Evolutionary conservation across 2,797 vertebrate genomes (phyloP).

Genomic region (Muscicapa striata): DNA sequence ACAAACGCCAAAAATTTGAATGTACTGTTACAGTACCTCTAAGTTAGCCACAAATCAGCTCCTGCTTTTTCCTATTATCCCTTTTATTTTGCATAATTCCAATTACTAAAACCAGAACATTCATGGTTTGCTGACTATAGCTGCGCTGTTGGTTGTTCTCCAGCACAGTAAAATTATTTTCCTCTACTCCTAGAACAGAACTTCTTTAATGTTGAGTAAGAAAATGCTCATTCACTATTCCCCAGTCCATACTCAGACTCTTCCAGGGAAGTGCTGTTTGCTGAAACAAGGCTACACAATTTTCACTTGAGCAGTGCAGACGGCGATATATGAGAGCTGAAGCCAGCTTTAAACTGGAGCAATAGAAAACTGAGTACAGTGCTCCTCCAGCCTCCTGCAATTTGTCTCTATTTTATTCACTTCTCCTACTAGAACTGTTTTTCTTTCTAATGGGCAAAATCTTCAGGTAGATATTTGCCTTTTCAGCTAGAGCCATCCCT

Average conservation of each 20-base stretch:
- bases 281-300: background rate
- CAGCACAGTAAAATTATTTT: background rate
- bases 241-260: background rate
- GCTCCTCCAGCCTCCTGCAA: background rate
- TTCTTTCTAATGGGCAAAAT: background rate
- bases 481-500: background rate
- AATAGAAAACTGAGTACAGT: background rate
- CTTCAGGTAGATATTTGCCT: background rate
- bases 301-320: background rate
- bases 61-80: background rate
- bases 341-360: background rate
- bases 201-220: background rate
- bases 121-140: background rate
- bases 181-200: background rate
- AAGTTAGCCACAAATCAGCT: background rate
- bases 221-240: background rate
- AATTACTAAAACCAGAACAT: background rate
- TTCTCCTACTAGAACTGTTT: background rate
- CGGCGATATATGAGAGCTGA: background rate
- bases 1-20: background rate
- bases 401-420: slow-evolving; percentile 29
- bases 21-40: background rate
- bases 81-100: background rate
- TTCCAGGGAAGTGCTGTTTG: background rate
- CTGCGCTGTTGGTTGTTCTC: background rate